phyloP scores from a whole-genome alignment of 2,888 invertebrate species.

The Odontocerum albicorne region DNA sequence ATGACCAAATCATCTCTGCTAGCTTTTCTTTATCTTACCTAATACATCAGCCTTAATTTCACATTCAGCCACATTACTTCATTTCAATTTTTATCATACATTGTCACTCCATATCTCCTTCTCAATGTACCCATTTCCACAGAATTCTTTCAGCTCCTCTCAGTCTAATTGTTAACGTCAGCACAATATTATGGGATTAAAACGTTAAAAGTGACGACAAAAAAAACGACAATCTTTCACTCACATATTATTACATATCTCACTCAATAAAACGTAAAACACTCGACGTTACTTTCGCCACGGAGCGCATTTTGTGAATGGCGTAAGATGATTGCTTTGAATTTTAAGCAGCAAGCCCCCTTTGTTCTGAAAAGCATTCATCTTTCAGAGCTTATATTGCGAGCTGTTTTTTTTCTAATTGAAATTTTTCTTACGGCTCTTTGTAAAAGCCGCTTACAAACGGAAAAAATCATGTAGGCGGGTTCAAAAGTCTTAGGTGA shows the following conservation, averaged over 20 bases:
- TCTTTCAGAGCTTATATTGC: slow-evolving; percentile 29
- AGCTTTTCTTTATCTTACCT: no score
- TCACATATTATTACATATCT: slow-evolving; percentile 24
- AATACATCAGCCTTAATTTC: no score
- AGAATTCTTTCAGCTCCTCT: no score
- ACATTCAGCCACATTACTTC: no score
- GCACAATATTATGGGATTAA: no score
- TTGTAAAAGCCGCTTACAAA: slow-evolving; percentile 27
- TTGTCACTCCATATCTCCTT: no score
- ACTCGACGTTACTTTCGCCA: slow-evolving; percentile 26
- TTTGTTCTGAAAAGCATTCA: slow-evolving; percentile 31
- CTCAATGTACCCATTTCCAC: no score
- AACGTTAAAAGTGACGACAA: no score
- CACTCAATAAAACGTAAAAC: slow-evolving; percentile 33
- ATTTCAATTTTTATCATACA: no score
- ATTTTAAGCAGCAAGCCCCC: slow-evolving; percentile 33
- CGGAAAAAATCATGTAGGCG: slow-evolving; percentile 24
- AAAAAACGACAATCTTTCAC: slow-evolving; percentile 31
- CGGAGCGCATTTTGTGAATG: slow-evolving; percentile 30
- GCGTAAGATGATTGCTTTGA: slow-evolving; percentile 35
- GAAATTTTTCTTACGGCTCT: slow-evolving; percentile 27
- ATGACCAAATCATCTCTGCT: no score
- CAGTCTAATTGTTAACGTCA: no score
- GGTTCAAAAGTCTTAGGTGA: slow-evolving; percentile 20
- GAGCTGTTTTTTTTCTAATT: slow-evolving; percentile 27